Evolutionary conservation across 2,888 invertebrate genomes (phyloP).

Genomic region (Xylota sylvarum): DNA sequence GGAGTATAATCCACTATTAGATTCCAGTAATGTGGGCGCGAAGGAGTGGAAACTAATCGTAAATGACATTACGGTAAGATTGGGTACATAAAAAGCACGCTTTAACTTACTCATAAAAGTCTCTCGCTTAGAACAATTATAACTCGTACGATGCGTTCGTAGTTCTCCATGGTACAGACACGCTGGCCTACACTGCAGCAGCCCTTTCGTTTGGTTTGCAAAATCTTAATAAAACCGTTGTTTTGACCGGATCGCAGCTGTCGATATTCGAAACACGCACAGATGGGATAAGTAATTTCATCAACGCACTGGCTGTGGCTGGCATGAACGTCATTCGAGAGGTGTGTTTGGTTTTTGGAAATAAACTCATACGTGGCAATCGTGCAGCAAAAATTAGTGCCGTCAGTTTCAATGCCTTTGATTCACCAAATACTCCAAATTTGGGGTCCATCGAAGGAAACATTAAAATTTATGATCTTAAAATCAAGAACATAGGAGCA

Average conservation of each 20-base stretch:
- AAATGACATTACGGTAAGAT: slow-evolving; percentile 91
- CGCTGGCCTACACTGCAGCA: slow-evolving; percentile 97
- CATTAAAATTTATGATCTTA: slow-evolving; percentile 87
- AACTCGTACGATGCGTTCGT: slow-evolving; percentile 96
- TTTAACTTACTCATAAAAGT: no score
- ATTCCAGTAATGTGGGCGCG: slow-evolving; percentile 97
- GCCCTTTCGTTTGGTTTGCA: slow-evolving; percentile 98
- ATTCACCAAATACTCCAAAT: slow-evolving; percentile 92
- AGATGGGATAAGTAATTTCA: slow-evolving; percentile 97
- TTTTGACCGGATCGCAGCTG: slow-evolving; percentile 97
- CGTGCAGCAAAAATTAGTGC: slow-evolving; percentile 83
- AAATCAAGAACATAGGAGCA: no score
- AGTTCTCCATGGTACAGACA: slow-evolving; percentile 98
- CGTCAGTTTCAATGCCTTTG: slow-evolving; percentile 84
- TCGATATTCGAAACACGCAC: slow-evolving; percentile 97
- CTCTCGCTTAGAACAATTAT: slow-evolving; percentile 88
- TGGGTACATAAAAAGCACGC: no score
- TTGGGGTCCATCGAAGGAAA: slow-evolving; percentile 93
- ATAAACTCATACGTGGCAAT: slow-evolving; percentile 95
- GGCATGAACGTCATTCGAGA: slow-evolving; percentile 96
- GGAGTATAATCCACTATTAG: slow-evolving; percentile 95
- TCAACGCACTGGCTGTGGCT: slow-evolving; percentile 96
- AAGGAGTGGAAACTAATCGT: slow-evolving; percentile 96
- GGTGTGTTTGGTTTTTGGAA: slow-evolving; percentile 96
- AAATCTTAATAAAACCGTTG: slow-evolving; percentile 95